Evolutionary conservation across 2,113 vertebrate genomes (phyloP).

Genomic region (Erinaceus europaeus): DNA sequence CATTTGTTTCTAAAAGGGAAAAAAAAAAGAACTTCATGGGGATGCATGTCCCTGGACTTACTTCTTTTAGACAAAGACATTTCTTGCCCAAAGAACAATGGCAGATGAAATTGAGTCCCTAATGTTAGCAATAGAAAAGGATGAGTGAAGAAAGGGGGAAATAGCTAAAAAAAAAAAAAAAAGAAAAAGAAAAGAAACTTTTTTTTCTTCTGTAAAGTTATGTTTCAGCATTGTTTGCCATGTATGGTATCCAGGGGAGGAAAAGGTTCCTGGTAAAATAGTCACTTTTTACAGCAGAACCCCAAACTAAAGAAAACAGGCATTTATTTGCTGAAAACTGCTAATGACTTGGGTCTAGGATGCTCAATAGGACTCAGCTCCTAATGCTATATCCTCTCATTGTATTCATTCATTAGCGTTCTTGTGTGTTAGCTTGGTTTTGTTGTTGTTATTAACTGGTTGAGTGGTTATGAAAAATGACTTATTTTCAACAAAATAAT

Average conservation of each 20-base stretch:
- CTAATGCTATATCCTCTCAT: not conserved
- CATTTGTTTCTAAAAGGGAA: not conserved
- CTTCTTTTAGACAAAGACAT: not conserved
- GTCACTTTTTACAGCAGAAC: accelerated
- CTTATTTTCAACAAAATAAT: no score
- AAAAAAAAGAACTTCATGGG: not conserved
- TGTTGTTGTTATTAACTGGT: not conserved
- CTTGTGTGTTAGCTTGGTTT: not conserved
- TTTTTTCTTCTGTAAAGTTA: not conserved
- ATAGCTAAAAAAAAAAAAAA: no score
- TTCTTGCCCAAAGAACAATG: not conserved
- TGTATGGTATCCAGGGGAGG: not conserved
- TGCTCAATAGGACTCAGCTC: not conserved
- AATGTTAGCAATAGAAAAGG: not conserved
- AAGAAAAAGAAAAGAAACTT: not conserved
- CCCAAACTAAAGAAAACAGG: not conserved
- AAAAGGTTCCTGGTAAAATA: not conserved
- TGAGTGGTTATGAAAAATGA: no score
- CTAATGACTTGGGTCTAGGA: not conserved
- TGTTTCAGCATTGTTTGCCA: not conserved
- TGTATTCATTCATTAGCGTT: not conserved
- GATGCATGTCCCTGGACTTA: not conserved
- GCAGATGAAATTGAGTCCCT: not conserved
- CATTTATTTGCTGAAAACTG: not conserved
- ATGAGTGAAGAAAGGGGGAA: not conserved